phyloP scores from a whole-genome alignment of 2,113 vertebrate genomes.

The Neopipo cinnamomea region DNA sequence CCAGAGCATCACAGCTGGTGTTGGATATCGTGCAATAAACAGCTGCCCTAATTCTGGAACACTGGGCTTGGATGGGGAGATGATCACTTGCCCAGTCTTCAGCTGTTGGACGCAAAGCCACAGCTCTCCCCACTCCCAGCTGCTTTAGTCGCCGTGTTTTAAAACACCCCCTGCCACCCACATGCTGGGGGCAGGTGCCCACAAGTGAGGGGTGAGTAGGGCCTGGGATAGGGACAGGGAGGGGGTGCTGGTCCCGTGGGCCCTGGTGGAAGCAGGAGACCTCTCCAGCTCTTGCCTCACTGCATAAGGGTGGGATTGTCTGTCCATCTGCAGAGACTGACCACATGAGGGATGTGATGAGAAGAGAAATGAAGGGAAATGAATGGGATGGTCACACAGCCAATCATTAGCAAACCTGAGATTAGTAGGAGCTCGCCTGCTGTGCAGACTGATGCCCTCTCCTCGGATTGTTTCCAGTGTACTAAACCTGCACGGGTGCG shows the following conservation, averaged over 20 bases:
- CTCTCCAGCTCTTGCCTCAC: neutral
- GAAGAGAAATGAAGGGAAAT: neutral
- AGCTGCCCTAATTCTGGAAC: neutral
- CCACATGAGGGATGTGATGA: neutral
- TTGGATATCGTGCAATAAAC: neutral
- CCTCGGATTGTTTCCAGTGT: rapidly evolving
- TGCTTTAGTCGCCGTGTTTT: rapidly evolving
- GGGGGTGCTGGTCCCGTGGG: neutral
- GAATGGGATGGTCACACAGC: rapidly evolving
- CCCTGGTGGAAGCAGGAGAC: neutral
- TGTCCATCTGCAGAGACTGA: neutral
- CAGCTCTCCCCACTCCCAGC: rapidly evolving
- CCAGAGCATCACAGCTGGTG: rapidly evolving
- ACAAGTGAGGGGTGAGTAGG: rapidly evolving
- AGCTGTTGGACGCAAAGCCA: neutral
- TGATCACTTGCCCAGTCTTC: neutral
- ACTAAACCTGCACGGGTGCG: rapidly evolving
- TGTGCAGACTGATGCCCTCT: neutral
- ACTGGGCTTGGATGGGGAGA: neutral
- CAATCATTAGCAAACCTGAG: rapidly evolving
- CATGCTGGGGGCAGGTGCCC: rapidly evolving
- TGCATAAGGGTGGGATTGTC: rapidly evolving
- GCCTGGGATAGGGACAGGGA: neutral
- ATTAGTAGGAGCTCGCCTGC: neutral
- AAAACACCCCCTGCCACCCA: no score